phyloP scores from a whole-genome alignment of 2,797 vertebrate species.

The Tokudaia tokunoshimensis region DNA sequence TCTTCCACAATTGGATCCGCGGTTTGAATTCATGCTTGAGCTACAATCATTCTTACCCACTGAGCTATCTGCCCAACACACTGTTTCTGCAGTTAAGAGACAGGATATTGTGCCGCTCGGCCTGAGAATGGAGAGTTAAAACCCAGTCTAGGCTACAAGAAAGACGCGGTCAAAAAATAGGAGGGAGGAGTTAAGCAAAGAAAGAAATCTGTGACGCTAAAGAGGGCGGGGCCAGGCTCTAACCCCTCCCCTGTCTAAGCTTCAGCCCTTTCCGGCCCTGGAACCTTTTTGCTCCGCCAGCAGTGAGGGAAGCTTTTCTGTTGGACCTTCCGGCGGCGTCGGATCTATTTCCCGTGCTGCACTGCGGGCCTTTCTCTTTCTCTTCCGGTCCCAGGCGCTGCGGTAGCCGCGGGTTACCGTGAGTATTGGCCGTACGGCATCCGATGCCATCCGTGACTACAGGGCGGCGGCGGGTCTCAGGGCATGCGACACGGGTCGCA shows the following conservation, averaged over 20 bases:
- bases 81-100: neutral
- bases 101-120: neutral
- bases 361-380: accelerated
- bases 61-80: neutral
- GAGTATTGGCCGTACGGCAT: neutral
- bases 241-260: accelerated
- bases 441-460: constrained; percentile 45
- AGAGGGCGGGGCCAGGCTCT: neutral
- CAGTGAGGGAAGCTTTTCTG: constrained; percentile 60
- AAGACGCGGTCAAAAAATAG: too few species aligned
- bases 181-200: accelerated
- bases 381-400: constrained; percentile 89
- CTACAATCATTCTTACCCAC: neutral
- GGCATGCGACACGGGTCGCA: neutral
- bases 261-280: neutral
- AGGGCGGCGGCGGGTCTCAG: neutral
- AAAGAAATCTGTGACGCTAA: neutral
- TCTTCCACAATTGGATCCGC: neutral
- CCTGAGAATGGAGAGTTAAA: neutral
- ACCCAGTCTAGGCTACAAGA: neutral
- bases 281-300: constrained; percentile 55
- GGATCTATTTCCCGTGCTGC: constrained; percentile 73
- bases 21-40: neutral
- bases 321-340: neutral
- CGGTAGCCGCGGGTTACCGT: constrained; percentile 67